phyloP scores from a whole-genome alignment of 1,140 invertebrate species.

The Choristoneura fumiferana region DNA sequence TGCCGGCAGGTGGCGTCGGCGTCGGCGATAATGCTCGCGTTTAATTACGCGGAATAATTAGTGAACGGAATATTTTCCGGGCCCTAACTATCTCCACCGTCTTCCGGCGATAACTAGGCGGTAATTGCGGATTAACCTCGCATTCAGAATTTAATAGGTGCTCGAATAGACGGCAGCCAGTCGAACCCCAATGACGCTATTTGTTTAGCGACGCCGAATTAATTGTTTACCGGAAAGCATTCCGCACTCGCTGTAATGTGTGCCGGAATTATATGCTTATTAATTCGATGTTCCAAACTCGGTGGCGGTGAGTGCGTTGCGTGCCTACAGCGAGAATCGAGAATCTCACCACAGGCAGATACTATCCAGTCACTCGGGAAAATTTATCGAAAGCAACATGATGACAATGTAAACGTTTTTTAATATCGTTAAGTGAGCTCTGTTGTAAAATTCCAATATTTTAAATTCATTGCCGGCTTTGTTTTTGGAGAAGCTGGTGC shows the following conservation, averaged over 20 bases:
- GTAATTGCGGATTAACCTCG: conserved; percentile 77
- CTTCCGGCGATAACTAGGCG: conserved; percentile 77
- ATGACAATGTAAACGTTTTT: conserved; percentile 13
- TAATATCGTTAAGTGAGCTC: conserved; percentile 14
- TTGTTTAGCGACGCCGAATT: conserved; percentile 68
- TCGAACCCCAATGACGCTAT: conserved; percentile 62
- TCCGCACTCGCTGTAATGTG: conserved; percentile 26
- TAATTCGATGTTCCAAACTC: background rate
- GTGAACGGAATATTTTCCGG: conserved; percentile 77
- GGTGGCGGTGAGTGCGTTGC: background rate
- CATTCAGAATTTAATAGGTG: conserved; percentile 76
- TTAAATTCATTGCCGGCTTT: conserved; percentile 43
- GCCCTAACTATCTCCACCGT: conserved; percentile 76
- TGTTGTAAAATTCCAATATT: conserved; percentile 17
- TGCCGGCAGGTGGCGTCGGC: conserved; percentile 71
- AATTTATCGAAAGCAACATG: background rate
- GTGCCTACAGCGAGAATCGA: background rate
- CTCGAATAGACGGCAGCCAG: conserved; percentile 52
- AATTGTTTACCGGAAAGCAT: conserved; percentile 61
- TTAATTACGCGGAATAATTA: conserved; percentile 79
- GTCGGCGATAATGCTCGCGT: conserved; percentile 72
- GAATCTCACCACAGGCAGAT: background rate
- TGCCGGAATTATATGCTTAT: conserved; percentile 16
- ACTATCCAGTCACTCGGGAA: no score
- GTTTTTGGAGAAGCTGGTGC: conserved; percentile 52